phyloP scores from a whole-genome alignment of 2,797 vertebrate genomes.

The Acrocephalus scirpaceus region DNA sequence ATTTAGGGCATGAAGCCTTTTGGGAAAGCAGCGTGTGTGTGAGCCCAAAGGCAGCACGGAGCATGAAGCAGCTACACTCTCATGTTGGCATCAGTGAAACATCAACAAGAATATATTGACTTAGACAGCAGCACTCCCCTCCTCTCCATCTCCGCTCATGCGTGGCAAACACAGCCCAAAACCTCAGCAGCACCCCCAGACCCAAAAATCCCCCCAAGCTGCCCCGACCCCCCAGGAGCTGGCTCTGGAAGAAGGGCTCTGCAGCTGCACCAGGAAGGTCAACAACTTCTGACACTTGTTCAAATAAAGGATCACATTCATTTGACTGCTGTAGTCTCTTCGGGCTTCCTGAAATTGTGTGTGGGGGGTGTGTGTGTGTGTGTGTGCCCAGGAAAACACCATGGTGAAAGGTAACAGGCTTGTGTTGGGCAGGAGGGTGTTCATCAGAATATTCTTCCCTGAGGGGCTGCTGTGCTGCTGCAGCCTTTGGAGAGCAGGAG shows the following conservation, averaged over 20 bases:
- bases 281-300: background rate
- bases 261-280: background rate
- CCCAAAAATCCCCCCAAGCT: background rate
- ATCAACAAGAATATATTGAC: background rate
- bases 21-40: background rate
- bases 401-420: accelerated
- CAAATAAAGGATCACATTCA: conserved; percentile 1
- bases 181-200: background rate
- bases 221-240: accelerated
- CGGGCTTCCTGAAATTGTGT: background rate
- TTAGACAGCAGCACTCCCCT: background rate
- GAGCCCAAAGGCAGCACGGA: background rate
- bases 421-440: background rate
- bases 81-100: background rate
- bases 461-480: background rate
- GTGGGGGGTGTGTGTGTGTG: background rate
- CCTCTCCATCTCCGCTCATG: accelerated
- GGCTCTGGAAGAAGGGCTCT: background rate
- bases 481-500: background rate
- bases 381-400: accelerated
- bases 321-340: background rate
- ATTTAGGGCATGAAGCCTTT: background rate
- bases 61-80: background rate
- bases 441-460: background rate
- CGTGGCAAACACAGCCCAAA: background rate